Percentiles rank a stretch among this genome's conserved stretches.
Conservation (phyloP, 2,888 invertebrate genomes). For the Leucoma salicis region DNA sequence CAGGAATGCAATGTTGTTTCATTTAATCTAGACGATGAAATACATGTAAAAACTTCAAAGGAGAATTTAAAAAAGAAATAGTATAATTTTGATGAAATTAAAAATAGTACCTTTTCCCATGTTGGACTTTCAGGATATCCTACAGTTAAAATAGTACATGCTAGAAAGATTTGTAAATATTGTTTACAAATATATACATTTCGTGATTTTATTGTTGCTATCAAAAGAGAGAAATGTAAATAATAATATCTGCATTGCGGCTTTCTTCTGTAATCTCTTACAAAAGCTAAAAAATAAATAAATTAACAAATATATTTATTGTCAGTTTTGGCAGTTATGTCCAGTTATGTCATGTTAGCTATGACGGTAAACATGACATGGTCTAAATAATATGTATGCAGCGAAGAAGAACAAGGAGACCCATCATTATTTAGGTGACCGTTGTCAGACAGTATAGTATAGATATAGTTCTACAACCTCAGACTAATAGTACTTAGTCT, state of each 20-base stretch:
- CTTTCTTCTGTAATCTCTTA: neutral
- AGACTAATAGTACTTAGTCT: no score
- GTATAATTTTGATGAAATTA: neutral
- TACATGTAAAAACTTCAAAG: no score
- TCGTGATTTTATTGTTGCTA: neutral
- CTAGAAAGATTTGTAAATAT: slow-evolving; percentile 17
- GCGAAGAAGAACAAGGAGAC: no score
- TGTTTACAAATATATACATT: slow-evolving; percentile 7
- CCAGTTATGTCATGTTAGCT: no score
- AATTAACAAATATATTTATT: neutral
- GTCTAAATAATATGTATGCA: no score
- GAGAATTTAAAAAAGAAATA: neutral
- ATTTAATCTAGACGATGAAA: no score
- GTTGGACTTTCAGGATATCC: neutral
- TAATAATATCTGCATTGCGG: neutral
- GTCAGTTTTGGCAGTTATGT: no score
- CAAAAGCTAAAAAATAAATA: neutral
- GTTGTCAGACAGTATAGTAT: no score
- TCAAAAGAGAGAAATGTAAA: neutral
- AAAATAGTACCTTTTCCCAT: slow-evolving; percentile 8
- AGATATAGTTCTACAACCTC: no score
- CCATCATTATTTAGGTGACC: no score
- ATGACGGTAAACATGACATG: no score
- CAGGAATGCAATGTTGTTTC: no score
- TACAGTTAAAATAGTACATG: slow-evolving; percentile 8